phyloP scores from a whole-genome alignment of 2,113 vertebrate genomes.

The Xenopus borealis region DNA sequence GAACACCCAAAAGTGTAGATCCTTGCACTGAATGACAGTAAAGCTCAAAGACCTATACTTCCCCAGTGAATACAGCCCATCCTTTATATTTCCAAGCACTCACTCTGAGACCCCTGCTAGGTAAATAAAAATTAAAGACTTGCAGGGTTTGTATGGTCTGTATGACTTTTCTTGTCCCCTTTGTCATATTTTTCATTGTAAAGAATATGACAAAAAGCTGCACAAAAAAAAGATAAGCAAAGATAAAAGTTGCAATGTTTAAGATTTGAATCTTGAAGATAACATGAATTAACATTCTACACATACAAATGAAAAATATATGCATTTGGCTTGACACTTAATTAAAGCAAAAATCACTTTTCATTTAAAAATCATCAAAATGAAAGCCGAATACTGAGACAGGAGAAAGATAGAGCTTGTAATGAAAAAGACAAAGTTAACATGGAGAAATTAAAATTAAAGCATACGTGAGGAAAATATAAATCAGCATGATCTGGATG shows the following conservation, averaged over 20 bases:
- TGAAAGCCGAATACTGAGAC: constrained; percentile 15
- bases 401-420: constrained; percentile 12
- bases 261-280: not conserved
- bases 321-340: constrained; percentile 33
- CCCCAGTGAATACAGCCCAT: too few relatives aligned
- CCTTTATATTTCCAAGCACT: too few relatives aligned
- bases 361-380: constrained; percentile 40
- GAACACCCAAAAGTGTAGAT: too few relatives aligned
- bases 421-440: constrained; percentile 14
- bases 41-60: too few relatives aligned
- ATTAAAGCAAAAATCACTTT: constrained; percentile 35
- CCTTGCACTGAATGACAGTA: too few relatives aligned
- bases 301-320: constrained; percentile 27
- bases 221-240: too few relatives aligned
- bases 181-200: too few relatives aligned
- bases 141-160: too few relatives aligned
- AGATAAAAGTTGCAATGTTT: not conserved
- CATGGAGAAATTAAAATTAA: constrained; percentile 16
- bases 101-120: too few relatives aligned
- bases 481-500: not conserved
- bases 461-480: not conserved
- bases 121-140: too few relatives aligned
- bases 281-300: not conserved
- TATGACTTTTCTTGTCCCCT: too few relatives aligned
- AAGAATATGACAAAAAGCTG: too few relatives aligned